A percentile compares a stretch with the other conserved stretches of the same genome.
Conservation (phyloP, 2,113 vertebrate species). For the Natator depressus region DNA sequence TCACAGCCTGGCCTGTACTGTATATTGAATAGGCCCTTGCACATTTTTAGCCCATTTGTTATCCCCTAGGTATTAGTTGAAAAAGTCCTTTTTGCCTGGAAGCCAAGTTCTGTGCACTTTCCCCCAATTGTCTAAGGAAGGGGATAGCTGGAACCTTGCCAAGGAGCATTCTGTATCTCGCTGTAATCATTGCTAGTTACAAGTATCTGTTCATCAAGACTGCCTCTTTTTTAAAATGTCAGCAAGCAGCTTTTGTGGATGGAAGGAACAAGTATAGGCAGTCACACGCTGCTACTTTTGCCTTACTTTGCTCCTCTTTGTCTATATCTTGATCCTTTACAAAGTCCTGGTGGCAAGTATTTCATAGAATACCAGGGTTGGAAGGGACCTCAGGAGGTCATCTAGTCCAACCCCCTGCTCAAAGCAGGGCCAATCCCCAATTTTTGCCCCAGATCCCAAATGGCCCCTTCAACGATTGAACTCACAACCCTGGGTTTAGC, state of each 20-base stretch:
- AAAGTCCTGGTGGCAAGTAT: neutral
- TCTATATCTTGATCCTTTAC: neutral
- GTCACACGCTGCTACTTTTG: neutral
- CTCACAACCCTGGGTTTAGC: too few relatives aligned
- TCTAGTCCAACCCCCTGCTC: too few relatives aligned
- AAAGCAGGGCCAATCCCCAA: too few relatives aligned
- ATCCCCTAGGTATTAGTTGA: neutral
- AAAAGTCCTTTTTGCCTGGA: neutral
- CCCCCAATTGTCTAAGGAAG: neutral
- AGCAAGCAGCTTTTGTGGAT: accelerated
- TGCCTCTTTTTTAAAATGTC: neutral
- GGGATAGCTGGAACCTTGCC: neutral
- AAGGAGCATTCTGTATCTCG: neutral
- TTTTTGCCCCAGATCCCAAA: too few relatives aligned
- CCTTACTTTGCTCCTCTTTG: neutral
- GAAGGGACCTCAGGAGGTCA: too few relatives aligned
- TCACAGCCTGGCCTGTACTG: neutral
- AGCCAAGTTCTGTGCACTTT: neutral
- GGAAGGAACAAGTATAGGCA: neutral
- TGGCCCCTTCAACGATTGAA: too few relatives aligned
- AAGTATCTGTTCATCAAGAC: neutral
- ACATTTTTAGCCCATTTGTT: neutral
- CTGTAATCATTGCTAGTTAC: neutral
- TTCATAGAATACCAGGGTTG: too few relatives aligned
- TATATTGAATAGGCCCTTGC: neutral